Conservation (phyloP, 1,140 invertebrate genomes). For the Thaumetopoea pityocampa region DNA sequence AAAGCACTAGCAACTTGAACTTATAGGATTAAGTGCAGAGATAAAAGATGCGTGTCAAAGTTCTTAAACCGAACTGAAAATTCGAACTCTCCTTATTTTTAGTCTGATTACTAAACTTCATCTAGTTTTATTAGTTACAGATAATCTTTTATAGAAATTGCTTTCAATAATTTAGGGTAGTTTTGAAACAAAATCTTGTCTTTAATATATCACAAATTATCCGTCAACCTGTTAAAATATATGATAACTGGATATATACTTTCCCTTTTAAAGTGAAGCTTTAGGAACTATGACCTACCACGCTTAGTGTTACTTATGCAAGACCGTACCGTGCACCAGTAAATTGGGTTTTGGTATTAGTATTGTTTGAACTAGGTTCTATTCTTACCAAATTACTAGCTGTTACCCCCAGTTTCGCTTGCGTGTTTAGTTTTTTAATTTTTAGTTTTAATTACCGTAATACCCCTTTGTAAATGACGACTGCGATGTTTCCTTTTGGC, state of each 20-base stretch:
- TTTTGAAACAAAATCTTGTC: not conserved
- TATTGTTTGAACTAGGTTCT: no score
- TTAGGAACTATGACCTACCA: no score
- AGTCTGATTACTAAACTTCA: conserved; percentile 12
- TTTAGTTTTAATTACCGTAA: no score
- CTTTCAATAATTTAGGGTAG: not conserved
- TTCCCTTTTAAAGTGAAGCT: no score
- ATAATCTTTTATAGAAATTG: conserved; percentile 14
- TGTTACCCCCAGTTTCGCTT: no score
- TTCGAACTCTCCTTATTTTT: conserved; percentile 25
- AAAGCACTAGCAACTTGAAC: conserved; percentile 70
- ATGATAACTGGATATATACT: conserved; percentile 3
- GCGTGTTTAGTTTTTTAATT: no score
- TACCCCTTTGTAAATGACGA: no score
- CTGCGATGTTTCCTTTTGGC: no score
- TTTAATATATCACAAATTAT: not conserved
- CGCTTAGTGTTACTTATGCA: no score
- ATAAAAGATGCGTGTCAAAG: conserved; percentile 51
- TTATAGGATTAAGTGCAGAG: conserved; percentile 61
- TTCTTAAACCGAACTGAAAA: conserved; percentile 38
- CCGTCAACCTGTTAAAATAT: not conserved
- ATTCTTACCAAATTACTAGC: no score
- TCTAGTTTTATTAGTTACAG: conserved; percentile 14
- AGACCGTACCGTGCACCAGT: no score
- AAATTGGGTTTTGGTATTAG: no score